Conservation (phyloP, 1,140 invertebrate genomes). For the Tetragonula clypearis region DNA sequence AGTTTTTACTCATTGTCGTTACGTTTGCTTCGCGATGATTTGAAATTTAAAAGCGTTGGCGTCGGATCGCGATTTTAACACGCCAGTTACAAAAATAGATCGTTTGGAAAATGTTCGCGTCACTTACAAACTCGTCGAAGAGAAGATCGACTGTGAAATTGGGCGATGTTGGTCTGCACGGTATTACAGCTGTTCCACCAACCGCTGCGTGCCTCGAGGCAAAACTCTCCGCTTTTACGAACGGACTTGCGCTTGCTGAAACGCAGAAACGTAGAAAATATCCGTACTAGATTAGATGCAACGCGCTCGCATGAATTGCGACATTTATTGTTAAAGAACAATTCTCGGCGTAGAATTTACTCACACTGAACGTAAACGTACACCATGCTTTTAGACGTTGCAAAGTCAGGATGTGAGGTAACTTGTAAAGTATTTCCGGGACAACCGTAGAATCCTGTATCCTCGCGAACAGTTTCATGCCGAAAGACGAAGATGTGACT, state of each 20-base stretch:
- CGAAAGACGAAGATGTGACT: slow-evolving; percentile 50
- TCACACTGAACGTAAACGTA: slow-evolving; percentile 88
- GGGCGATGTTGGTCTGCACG: slow-evolving; percentile 87
- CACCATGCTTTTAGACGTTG: slow-evolving; percentile 79
- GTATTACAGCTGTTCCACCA: slow-evolving; percentile 82
- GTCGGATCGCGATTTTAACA: background rate
- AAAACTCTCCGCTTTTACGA: slow-evolving; percentile 78
- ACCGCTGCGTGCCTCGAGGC: slow-evolving; percentile 75
- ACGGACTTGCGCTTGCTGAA: slow-evolving; percentile 82
- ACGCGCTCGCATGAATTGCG: too few relatives aligned
- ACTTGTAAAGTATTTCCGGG: slow-evolving; percentile 75
- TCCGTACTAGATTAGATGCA: background rate
- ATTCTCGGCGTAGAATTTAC: slow-evolving; percentile 48
- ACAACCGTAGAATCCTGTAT: slow-evolving; percentile 86
- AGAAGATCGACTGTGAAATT: slow-evolving; percentile 83
- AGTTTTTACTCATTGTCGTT: too few relatives aligned
- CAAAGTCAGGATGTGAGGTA: slow-evolving; percentile 68
- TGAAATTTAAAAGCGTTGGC: background rate
- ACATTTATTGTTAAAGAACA: background rate
- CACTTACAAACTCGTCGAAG: slow-evolving; percentile 71
- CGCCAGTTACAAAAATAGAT: background rate
- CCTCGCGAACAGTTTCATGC: slow-evolving; percentile 63
- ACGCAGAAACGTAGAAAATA: slow-evolving; percentile 18
- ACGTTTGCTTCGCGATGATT: background rate
- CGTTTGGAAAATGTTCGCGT: background rate